Evolutionary conservation across 2,113 vertebrate genomes (phyloP).

Genomic region (Alligator sinensis): DNA sequence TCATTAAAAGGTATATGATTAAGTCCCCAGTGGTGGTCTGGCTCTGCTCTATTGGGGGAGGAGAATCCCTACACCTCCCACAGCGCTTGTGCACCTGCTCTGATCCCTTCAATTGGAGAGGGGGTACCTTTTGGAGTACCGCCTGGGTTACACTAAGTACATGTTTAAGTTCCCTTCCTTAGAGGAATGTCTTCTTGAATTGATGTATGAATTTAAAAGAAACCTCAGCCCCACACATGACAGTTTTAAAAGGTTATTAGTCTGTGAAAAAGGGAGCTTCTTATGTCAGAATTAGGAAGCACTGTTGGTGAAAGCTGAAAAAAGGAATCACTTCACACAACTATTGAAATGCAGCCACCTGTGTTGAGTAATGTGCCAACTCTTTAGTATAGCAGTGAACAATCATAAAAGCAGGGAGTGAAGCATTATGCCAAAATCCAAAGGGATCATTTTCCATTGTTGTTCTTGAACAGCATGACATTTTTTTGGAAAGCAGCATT

Average conservation of each 20-base stretch:
- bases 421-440: slow-evolving; percentile 12
- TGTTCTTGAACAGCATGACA: slow-evolving; percentile 26
- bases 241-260: slow-evolving; percentile 68
- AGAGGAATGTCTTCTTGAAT: slow-evolving; percentile 21
- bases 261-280: slow-evolving; percentile 44
- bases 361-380: slow-evolving; percentile 45
- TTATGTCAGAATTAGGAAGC: slow-evolving; percentile 30
- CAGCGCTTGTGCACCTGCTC: no score
- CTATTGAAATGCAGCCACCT: slow-evolving; percentile 48
- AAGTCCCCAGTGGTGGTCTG: no score
- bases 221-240: slow-evolving; percentile 31
- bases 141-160: neutral
- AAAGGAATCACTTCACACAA: slow-evolving; percentile 2
- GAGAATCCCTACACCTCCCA: no score
- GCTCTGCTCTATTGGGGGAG: no score
- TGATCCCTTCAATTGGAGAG: no score
- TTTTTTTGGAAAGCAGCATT: slow-evolving; percentile 26
- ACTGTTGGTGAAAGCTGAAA: slow-evolving; percentile 25
- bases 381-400: slow-evolving; percentile 47
- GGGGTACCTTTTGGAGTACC: no score
- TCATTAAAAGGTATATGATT: no score
- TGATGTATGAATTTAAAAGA: neutral
- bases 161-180: neutral
- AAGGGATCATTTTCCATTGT: slow-evolving; percentile 43
- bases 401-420: slow-evolving; percentile 51